Conservation (phyloP, 2,888 invertebrate genomes). For the Periphyllus acericola region DNA sequence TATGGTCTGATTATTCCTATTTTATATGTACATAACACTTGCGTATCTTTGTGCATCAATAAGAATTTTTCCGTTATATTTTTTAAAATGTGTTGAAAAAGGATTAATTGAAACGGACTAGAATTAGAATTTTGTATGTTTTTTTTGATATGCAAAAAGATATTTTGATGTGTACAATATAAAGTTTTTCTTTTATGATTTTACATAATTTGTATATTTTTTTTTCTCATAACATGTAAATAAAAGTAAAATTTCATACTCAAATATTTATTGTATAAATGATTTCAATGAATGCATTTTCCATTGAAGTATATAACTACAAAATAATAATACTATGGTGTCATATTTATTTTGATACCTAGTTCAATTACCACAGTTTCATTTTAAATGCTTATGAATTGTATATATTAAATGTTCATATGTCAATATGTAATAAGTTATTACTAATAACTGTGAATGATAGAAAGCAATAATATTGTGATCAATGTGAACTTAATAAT, state of each 20-base stretch:
- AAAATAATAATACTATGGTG: neutral
- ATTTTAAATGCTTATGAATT: neutral
- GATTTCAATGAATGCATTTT: constrained; percentile 10
- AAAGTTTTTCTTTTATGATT: constrained; percentile 25
- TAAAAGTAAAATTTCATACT: constrained; percentile 25
- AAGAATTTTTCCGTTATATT: constrained; percentile 2
- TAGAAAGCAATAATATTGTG: no score
- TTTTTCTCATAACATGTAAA: constrained; percentile 19
- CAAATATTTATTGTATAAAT: neutral
- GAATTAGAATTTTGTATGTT: constrained; percentile 49
- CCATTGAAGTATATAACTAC: neutral
- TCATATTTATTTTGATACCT: neutral
- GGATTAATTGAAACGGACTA: constrained; percentile 2
- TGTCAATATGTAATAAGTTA: no score
- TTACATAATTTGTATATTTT: constrained; percentile 38
- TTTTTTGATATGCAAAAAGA: constrained; percentile 21
- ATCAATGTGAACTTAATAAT: no score
- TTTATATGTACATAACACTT: constrained; percentile 6
- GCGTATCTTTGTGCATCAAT: neutral
- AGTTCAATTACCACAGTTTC: neutral
- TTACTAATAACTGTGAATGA: no score
- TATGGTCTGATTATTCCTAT: constrained; percentile 25
- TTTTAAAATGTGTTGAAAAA: constrained; percentile 25
- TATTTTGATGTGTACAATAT: constrained; percentile 23
- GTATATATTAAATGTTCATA: no score